These are phyloP conservation scores for Pipistrellus kuhlii DNA, from an alignment of 2,797 vertebrate species.

Conservation along the genomic window DNA sequence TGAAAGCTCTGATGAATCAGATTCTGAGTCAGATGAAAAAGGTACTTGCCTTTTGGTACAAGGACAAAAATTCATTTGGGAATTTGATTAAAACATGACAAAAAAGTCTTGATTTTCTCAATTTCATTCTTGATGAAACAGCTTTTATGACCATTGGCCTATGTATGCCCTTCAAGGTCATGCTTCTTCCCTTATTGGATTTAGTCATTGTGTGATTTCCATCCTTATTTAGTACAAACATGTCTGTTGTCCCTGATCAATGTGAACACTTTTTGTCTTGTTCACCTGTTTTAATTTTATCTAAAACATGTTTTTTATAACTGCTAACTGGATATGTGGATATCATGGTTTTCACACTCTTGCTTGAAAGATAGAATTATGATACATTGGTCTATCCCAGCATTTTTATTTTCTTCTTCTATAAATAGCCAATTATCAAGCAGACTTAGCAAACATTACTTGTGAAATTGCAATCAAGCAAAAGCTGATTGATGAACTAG, in stretches of 20 bases:
- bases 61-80: neutral
- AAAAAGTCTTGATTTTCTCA: neutral
- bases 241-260: neutral
- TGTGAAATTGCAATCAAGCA: constrained; percentile 99
- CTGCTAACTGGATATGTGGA: neutral
- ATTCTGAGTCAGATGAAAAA: constrained; percentile 97
- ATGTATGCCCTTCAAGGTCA: neutral
- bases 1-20: constrained; percentile 96
- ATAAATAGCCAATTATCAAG: constrained; percentile 93
- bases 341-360: neutral
- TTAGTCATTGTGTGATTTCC: neutral
- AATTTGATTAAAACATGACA: neutral
- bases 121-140: neutral
- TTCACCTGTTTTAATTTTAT: neutral
- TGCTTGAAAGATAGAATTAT: neutral
- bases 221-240: neutral
- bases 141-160: neutral
- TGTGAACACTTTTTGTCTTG: neutral
- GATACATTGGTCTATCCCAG: neutral
- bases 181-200: neutral
- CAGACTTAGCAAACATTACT: constrained; percentile 97
- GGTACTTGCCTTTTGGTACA: constrained; percentile 85
- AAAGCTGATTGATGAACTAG: constrained; percentile 97
- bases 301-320: neutral
- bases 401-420: constrained; percentile 68